Base-by-base conservation (phyloP, 2,888 invertebrate genomes). In the Zygothrica quintamaculata region DNA sequence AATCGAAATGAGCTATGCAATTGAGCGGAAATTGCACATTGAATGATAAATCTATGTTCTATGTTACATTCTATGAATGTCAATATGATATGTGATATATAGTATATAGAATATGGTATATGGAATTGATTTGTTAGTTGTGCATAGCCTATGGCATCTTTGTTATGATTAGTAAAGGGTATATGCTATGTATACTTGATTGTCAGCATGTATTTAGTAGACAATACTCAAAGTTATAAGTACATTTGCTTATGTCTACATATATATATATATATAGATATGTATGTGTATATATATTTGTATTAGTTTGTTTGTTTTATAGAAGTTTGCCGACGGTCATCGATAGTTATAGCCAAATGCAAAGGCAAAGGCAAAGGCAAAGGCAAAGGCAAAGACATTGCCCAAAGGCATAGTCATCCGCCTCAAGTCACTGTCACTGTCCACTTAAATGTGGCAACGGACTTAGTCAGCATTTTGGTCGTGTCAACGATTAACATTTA, bases 401-500 rank as follows among this genome's bases (percentile, higher is more conserved):
- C 29, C 29, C 29, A 29, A 29, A 29, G 26, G n/a, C 62, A 55
- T 31, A 43, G 55, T 59, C 71, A 61, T 58, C 31, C 52, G 48
- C 26, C 37, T 33, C 26, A 13, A 47, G 39, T 51, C 51, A 51
- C 57, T 57, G 64, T 58, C 64, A 37, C 55, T 58, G 56, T 60
- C 53, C 53, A 64, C 51, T 46, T 44, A 59, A 46, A 50, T 53
- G 55, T 72, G 65, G 51, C 59, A 42, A 52, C 59, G 55, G 53
- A 62, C 60, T 74, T 84, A 84, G 78, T 84, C 85, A 79, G 75
- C 85, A 65, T 60, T 82, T 82, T 58, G 84, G 84, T 80, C 77
- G 84, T 85, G 79, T 79, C 80, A 82, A 56, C 79, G 80, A 84
- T 86, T 86, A 84, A 74, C 87, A 80, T 86, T 80, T 84, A 80